A percentile compares a stretch with the other conserved stretches of the same genome.
These are phyloP conservation scores for Helicoverpa zea DNA, from an alignment of 1,140 invertebrate species.

Conservation along the genomic window DNA sequence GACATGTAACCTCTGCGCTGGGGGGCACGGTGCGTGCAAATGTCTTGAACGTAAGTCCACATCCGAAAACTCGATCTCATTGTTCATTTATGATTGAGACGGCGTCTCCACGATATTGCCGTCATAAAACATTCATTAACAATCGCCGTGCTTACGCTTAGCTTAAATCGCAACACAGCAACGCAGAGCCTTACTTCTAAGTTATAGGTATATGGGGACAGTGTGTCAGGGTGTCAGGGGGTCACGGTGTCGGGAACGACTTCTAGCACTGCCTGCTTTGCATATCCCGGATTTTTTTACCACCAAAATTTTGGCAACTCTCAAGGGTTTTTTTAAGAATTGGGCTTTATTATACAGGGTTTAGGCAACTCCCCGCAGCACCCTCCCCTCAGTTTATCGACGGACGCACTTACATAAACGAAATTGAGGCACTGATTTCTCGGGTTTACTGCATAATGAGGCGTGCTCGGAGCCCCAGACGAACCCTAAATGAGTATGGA, in stretches of 20 bases:
- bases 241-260: neutral
- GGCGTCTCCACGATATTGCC: conserved; percentile 14
- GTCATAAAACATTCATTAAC: conserved; percentile 37
- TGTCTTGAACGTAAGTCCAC: neutral
- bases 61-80: neutral
- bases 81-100: conserved; percentile 25
- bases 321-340: neutral
- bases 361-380: neutral
- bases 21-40: neutral
- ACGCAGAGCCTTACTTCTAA: conserved; percentile 40
- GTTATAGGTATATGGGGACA: neutral
- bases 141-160: conserved; percentile 30
- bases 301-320: neutral
- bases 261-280: neutral
- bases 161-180: conserved; percentile 38
- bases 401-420: conserved; percentile 76
- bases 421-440: conserved; percentile 68
- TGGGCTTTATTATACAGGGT: too few species aligned
- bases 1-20: neutral
- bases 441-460: neutral
- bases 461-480: neutral
- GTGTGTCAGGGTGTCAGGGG: neutral
- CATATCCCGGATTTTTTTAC: neutral
- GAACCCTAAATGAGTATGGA: neutral
- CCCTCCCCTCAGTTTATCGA: conserved; percentile 59